Evolutionary conservation across 2,888 invertebrate species (phyloP), one percentile per base, ranked within the genome.

Genomic region (Cetonia aurata): DNA sequence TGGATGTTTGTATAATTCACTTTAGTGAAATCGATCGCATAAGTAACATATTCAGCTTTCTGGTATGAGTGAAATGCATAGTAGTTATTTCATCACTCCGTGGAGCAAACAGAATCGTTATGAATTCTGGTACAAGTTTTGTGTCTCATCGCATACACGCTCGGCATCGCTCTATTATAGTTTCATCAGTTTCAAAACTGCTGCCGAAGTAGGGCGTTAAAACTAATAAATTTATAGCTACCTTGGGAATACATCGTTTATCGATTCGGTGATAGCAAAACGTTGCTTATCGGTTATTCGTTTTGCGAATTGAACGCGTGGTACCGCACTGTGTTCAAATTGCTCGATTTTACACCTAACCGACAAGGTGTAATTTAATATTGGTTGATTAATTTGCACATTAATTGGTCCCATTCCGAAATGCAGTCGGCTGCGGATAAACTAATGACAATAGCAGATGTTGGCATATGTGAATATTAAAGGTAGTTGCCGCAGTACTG

Each of bases 331-430:
- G 25, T 52, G 25, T 56, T 56, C 37, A n/a, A 37, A 33, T 15
- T 37, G 56, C 15, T 37, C 56, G 15, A 56, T 56, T 56, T 15
- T 41, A 56, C 56, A 15, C 37, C 13, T 37, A 46, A 60, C 46
- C 60, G 60, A 60, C 68, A 69, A 56, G 57, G 42, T 55, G 59
- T 57, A 70, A 66, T 50, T 57, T 50, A 70, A 70, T 70, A 67
- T 66, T 50, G 70, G 48, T 50, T 70, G 70, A 70, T 70, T 66
- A 70, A 70, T 70, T 70, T 70, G 50, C 70, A 66, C 66, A 70
- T 70, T 70, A 67, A 70, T 67, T 70, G 66, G 66, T 66, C 50
- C 50, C 57, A 50, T 50, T 17, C 42, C 59, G 69, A 48, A 53
- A 59, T 52, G 59, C 68, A 33, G 68, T 52, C 42, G 44, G 50